Conservation (phyloP, 2,888 invertebrate species). For the Hirtodrosophila trivittata region DNA sequence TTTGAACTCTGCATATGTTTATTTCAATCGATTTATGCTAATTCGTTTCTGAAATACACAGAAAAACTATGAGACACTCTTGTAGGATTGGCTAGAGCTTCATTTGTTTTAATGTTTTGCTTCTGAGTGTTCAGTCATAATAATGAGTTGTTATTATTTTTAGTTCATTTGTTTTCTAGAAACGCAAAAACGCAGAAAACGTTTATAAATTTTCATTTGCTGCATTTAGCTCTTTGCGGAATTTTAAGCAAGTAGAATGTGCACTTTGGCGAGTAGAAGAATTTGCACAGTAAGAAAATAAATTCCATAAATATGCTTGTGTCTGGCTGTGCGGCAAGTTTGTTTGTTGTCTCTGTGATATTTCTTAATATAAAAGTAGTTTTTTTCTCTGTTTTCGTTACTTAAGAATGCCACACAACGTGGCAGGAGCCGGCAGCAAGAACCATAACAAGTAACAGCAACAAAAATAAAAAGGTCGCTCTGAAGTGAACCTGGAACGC, state of each 20-base stretch:
- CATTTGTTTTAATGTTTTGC: no score
- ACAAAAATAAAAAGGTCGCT: constrained; percentile 39
- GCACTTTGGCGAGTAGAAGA: constrained; percentile 3
- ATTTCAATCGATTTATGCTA: no score
- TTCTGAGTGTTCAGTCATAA: neutral
- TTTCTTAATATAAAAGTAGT: constrained; percentile 40
- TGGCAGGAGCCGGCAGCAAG: constrained; percentile 38
- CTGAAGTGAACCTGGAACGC: constrained; percentile 37
- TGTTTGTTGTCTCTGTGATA: constrained; percentile 43
- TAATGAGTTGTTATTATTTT: no score
- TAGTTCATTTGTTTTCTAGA: no score
- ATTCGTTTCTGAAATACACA: no score
- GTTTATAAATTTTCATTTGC: no score
- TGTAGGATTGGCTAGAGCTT: no score
- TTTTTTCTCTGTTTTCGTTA: no score
- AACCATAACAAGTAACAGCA: constrained; percentile 6
- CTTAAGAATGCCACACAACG: constrained; percentile 64
- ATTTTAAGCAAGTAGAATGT: constrained; percentile 33
- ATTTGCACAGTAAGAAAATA: constrained; percentile 40
- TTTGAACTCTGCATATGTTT: no score
- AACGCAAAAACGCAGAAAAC: neutral
- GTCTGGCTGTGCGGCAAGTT: constrained; percentile 41
- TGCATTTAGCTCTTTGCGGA: constrained; percentile 14
- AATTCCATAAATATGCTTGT: constrained; percentile 59
- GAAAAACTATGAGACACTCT: no score